A percentile compares a stretch with the other conserved stretches of the same genome.
Evolutionary conservation across 2,113 vertebrate species (phyloP).

Genomic region (Beaufortia kweichowensis): DNA sequence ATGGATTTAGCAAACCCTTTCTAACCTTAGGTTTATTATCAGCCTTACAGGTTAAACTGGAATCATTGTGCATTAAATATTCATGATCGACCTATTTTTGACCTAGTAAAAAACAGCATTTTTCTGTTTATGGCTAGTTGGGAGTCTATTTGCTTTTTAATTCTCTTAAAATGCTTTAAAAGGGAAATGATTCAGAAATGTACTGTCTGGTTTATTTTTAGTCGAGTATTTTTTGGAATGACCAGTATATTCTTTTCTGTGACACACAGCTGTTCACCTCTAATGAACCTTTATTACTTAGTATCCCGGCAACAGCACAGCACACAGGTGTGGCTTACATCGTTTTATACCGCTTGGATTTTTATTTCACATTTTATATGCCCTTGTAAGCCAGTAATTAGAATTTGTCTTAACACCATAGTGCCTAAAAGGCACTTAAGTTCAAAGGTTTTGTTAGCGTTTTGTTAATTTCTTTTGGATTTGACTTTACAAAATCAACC

Average conservation of each 20-base stretch:
- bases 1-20: neutral
- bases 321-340: neutral
- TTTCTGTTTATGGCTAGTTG: neutral
- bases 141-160: neutral
- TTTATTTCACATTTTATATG: neutral
- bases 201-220: neutral
- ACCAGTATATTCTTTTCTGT: neutral
- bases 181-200: neutral
- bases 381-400: neutral
- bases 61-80: slow-evolving; percentile 47
- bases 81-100: slow-evolving; percentile 46
- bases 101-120: slow-evolving; percentile 37
- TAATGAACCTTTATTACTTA: slow-evolving; percentile 15
- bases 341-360: neutral
- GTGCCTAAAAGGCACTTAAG: neutral
- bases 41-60: slow-evolving; percentile 6
- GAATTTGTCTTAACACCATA: neutral
- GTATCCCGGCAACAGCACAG: slow-evolving; percentile 20
- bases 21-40: neutral
- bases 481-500: slow-evolving; percentile 2
- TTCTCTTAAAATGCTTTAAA: too few relatives aligned
- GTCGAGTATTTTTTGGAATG: neutral
- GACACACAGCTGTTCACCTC: slow-evolving; percentile 11
- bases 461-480: neutral
- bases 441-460: neutral